Evolutionary conservation across 2,113 vertebrate genomes (phyloP).

Genomic region (Brienomyrus longianalis): DNA sequence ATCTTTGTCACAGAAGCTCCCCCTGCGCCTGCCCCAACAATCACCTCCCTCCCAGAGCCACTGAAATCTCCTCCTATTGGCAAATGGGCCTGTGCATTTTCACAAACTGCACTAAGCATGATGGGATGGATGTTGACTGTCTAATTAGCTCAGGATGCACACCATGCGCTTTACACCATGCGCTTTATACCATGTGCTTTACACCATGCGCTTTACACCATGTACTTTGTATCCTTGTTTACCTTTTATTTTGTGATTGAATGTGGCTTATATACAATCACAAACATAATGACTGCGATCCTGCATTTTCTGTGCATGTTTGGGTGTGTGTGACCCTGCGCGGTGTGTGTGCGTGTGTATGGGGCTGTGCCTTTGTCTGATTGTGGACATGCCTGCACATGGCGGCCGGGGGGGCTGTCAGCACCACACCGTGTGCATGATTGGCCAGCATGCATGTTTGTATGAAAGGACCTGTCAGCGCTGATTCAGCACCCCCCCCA

Average conservation of each 20-base stretch:
- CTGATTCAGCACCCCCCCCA: not conserved
- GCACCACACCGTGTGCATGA: not conserved
- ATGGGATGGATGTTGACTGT: not conserved
- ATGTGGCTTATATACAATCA: not conserved
- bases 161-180: not conserved
- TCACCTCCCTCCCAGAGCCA: not conserved
- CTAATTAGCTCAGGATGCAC: not conserved
- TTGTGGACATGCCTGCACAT: not conserved
- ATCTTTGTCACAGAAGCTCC: not conserved
- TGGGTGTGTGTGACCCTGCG: not conserved
- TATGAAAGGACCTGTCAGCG: conserved; percentile 35
- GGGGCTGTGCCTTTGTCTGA: not conserved
- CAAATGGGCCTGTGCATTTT: not conserved
- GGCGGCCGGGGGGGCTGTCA: not conserved
- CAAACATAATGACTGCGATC: not conserved
- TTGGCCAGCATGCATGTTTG: conserved; percentile 22
- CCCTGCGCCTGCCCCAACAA: not conserved
- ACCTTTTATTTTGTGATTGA: not conserved
- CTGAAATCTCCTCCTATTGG: not conserved
- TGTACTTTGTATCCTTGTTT: not conserved
- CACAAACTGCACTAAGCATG: not conserved
- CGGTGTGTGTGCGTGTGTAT: not conserved
- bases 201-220: no score
- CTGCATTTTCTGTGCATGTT: not conserved
- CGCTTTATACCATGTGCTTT: not conserved